Conservation (phyloP, 2,888 invertebrate species). For the Parnassius mnemosyne region DNA sequence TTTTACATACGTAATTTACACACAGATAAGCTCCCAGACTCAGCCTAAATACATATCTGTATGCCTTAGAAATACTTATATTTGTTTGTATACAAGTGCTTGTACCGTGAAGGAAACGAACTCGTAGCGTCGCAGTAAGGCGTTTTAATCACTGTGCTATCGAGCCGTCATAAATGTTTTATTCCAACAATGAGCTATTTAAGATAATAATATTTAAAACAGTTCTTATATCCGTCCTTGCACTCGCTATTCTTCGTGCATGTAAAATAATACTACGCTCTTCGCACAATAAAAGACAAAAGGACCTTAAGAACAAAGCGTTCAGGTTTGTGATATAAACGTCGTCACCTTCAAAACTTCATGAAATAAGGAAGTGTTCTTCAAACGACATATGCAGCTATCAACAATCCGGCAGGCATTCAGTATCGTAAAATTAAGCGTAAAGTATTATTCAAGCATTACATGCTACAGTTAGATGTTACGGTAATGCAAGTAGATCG, state of each 20-base stretch:
- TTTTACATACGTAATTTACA: too few species aligned
- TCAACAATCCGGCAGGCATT: conserved; percentile 3
- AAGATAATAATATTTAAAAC: conserved; percentile 5
- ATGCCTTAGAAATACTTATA: too few species aligned
- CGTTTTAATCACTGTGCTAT: too few species aligned
- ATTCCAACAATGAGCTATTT: background rate
- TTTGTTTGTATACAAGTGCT: too few species aligned
- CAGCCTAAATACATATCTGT: too few species aligned
- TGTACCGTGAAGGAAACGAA: too few species aligned
- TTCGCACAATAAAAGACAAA: conserved; percentile 18
- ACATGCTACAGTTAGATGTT: conserved; percentile 62
- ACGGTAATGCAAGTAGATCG: conserved; percentile 54
- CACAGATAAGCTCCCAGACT: too few species aligned
- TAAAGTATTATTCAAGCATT: conserved; percentile 42
- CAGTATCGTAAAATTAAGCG: conserved; percentile 40
- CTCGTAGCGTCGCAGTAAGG: too few species aligned
- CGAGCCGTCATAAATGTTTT: too few species aligned
- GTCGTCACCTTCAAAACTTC: conserved; percentile 23
- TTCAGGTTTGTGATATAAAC: conserved; percentile 19
- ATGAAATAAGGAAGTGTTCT: conserved; percentile 16
- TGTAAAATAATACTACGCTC: conserved; percentile 41
- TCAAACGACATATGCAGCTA: conserved; percentile 3
- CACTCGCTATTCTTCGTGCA: conserved; percentile 37
- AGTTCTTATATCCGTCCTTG: conserved; percentile 10
- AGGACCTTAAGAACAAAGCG: conserved; percentile 22